Percentiles rank a stretch among this genome's conserved stretches.
These are phyloP conservation scores for Xestia rhomboidea DNA, from an alignment of 2,888 invertebrate species.

Conservation along the genomic window DNA sequence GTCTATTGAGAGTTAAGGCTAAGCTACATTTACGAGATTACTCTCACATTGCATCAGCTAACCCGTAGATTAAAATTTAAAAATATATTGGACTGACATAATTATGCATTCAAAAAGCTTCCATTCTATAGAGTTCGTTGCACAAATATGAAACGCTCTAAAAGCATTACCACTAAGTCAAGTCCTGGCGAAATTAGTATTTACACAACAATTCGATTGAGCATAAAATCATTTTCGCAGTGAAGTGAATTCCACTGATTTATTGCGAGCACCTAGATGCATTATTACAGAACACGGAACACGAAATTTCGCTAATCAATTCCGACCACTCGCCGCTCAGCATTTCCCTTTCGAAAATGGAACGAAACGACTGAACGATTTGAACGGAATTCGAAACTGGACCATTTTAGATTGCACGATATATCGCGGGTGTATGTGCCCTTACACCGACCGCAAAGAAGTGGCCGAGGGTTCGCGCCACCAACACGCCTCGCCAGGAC, in stretches of 20 bases:
- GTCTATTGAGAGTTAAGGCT: conserved; percentile 44
- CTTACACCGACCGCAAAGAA: conserved; percentile 63
- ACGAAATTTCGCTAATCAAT: conserved; percentile 49
- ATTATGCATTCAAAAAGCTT: neutral
- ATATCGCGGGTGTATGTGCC: conserved; percentile 45
- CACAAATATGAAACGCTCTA: neutral
- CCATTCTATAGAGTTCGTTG: neutral
- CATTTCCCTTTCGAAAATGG: conserved; percentile 47
- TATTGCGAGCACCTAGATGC: conserved; percentile 21
- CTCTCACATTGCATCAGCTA: neutral
- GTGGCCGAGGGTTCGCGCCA: conserved; percentile 64
- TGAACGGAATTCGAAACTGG: conserved; percentile 42
- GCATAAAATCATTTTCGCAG: neutral
- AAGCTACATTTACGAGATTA: conserved; percentile 11
- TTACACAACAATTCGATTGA: conserved; percentile 21
- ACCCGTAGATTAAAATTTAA: neutral
- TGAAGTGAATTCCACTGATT: conserved; percentile 23
- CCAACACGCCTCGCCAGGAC: conserved; percentile 67
- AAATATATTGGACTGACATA: neutral
- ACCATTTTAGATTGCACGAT: conserved; percentile 43
- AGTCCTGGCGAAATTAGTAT: neutral
- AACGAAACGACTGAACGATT: conserved; percentile 27
- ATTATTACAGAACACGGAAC: conserved; percentile 47
- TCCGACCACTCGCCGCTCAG: conserved; percentile 20
- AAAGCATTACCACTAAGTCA: neutral